Percentiles rank a stretch among this genome's conserved stretches.
phyloP scores from a whole-genome alignment of 2,797 vertebrate species.

The Stomatorhinus walkeri region DNA sequence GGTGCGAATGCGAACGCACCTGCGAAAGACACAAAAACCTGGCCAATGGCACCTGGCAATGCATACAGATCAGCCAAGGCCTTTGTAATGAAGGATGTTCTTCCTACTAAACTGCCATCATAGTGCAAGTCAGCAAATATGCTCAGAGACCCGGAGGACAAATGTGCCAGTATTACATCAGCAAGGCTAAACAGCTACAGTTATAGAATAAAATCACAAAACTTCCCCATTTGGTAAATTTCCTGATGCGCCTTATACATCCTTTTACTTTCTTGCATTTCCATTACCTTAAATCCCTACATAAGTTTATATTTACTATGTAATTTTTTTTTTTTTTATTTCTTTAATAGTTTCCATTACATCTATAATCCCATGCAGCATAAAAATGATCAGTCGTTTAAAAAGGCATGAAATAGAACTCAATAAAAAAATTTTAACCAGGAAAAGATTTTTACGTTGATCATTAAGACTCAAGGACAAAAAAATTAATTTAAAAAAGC shows the following conservation, averaged over 20 bases:
- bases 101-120: background rate
- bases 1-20: background rate
- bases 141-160: background rate
- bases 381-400: background rate
- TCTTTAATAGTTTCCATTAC: background rate
- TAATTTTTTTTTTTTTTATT: background rate
- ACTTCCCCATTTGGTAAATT: background rate
- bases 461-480: background rate
- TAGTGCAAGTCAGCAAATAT: constrained; percentile 5
- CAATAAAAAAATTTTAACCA: background rate
- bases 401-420: background rate
- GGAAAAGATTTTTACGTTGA: background rate
- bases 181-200: background rate
- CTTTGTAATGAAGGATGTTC: background rate
- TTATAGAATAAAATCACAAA: background rate
- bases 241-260: background rate
- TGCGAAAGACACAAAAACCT: constrained; percentile 10
- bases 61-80: background rate
- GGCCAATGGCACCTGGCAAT: background rate
- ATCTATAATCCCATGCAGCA: background rate
- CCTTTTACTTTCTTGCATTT: background rate
- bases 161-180: background rate
- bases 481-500: background rate
- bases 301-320: background rate
- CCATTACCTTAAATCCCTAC: background rate